Evolutionary conservation across 30 jellyfish, hydroid and myxozoan genomes (phyloP).

Genomic region (Pelagia noctiluca): DNA sequence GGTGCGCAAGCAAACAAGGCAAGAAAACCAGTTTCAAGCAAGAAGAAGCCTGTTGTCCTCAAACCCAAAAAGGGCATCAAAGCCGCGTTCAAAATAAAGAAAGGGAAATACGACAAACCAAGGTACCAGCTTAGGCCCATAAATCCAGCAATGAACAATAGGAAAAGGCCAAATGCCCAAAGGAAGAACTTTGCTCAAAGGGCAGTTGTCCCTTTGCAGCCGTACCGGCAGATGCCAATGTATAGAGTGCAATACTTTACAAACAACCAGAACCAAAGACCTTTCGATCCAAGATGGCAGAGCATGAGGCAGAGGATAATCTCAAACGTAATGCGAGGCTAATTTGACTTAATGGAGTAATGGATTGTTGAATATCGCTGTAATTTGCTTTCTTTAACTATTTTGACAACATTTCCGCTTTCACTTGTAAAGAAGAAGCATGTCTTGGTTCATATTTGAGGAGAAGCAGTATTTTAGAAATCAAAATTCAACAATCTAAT

Average conservation of each 20-base stretch:
- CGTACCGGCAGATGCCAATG: neutral
- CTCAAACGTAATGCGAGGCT: conserved; percentile 25
- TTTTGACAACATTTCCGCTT: neutral
- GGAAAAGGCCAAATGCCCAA: neutral
- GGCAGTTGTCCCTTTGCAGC: conserved; percentile 1
- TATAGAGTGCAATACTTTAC: conserved; percentile 46
- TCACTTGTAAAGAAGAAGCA: neutral
- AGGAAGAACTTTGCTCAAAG: neutral
- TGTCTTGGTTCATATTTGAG: neutral
- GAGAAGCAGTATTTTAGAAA: neutral
- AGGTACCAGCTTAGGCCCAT: no score
- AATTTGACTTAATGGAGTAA: neutral
- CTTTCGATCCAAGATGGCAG: conserved; percentile 35
- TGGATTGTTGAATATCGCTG: no score
- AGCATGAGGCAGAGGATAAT: conserved; percentile 39
- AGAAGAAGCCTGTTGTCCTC: neutral
- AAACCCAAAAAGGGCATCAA: neutral
- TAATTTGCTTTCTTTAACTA: neutral
- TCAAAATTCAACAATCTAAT: no score
- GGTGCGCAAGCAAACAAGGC: conserved; percentile 40
- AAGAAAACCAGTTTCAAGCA: conserved; percentile 35
- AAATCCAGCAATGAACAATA: neutral
- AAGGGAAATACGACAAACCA: no score
- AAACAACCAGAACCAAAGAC: conserved; percentile 43
- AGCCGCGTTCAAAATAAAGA: neutral